These are phyloP conservation scores for Pipa parva DNA, from an alignment of 2,113 vertebrate species.

Conservation along the genomic window DNA sequence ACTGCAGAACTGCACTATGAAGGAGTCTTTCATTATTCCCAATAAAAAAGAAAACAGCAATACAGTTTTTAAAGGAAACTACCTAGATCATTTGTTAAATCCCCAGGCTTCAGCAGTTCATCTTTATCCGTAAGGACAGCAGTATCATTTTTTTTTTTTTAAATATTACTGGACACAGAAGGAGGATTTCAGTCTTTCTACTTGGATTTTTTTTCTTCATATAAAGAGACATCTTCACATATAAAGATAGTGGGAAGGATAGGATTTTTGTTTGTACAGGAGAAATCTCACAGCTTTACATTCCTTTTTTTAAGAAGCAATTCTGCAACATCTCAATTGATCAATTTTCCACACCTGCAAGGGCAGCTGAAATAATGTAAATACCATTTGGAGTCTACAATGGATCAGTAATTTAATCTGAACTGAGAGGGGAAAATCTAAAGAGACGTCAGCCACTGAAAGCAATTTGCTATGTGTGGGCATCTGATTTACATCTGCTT, in stretches of 20 bases:
- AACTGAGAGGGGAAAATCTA: conserved; percentile 1
- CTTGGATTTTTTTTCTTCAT: conserved; percentile 27
- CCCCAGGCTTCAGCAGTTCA: background rate
- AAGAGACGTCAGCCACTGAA: conserved; percentile 17
- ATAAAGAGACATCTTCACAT: conserved; percentile 16
- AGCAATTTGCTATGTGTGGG: conserved; percentile 32
- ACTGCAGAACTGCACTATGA: background rate
- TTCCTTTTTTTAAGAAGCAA: conserved; percentile 6
- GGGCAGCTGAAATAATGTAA: conserved; percentile 33
- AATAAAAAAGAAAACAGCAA: background rate
- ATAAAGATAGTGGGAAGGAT: conserved; percentile 30
- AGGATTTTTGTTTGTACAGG: conserved; percentile 28
- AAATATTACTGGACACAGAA: conserved; percentile 14
- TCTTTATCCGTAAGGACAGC: conserved; percentile 14
- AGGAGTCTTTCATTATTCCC: background rate
- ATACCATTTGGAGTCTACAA: conserved; percentile 15
- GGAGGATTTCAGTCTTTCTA: conserved; percentile 29
- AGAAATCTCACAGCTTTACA: conserved; percentile 17
- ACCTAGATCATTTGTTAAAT: conserved; percentile 1
- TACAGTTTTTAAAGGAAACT: background rate
- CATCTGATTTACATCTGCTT: conserved; percentile 26
- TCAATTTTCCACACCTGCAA: conserved; percentile 24
- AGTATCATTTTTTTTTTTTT: conserved; percentile 6
- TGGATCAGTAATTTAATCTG: conserved; percentile 26
- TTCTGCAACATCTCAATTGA: conserved; percentile 20